A percentile compares a stretch with the other conserved stretches of the same genome.
phyloP scores from a whole-genome alignment of 2,888 invertebrate genomes.

The Campopleginae sp. region DNA sequence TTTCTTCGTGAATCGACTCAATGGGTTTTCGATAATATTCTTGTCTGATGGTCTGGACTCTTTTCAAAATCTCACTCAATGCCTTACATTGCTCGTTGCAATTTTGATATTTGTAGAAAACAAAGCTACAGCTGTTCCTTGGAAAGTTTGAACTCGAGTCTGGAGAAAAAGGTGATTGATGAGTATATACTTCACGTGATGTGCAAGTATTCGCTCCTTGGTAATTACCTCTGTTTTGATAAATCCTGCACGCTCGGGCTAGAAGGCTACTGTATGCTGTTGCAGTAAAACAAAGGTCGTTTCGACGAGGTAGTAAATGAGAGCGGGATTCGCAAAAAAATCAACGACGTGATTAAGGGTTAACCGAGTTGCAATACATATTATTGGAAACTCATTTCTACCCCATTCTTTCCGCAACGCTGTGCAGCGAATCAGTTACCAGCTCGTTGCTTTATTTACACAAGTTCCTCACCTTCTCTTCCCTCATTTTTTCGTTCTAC shows the following conservation, averaged over 20 bases:
- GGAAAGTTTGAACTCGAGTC: background rate
- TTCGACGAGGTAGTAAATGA: conserved; percentile 23
- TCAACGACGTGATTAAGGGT: background rate
- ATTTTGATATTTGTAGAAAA: background rate
- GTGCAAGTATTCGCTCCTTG: background rate
- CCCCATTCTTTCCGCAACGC: background rate
- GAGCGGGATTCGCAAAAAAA: background rate
- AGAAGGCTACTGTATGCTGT: background rate
- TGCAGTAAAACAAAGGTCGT: background rate
- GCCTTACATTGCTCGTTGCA: background rate
- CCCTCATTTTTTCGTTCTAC: background rate
- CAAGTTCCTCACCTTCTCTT: background rate
- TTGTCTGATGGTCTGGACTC: too few relatives aligned
- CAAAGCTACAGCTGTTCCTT: background rate
- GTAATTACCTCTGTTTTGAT: conserved; percentile 49
- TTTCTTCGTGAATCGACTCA: too few relatives aligned
- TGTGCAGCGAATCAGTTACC: conserved; percentile 31
- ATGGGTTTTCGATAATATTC: too few relatives aligned
- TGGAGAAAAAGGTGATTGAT: conserved; percentile 47
- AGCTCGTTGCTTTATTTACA: background rate
- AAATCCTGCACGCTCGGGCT: conserved; percentile 16
- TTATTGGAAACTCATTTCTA: conserved; percentile 18
- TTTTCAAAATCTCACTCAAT: background rate
- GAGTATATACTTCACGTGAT: conserved; percentile 28
- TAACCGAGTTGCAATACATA: background rate